These are phyloP conservation scores for Alectoris magna DNA, from an alignment of 2,797 vertebrate genomes.

Conservation along the genomic window DNA sequence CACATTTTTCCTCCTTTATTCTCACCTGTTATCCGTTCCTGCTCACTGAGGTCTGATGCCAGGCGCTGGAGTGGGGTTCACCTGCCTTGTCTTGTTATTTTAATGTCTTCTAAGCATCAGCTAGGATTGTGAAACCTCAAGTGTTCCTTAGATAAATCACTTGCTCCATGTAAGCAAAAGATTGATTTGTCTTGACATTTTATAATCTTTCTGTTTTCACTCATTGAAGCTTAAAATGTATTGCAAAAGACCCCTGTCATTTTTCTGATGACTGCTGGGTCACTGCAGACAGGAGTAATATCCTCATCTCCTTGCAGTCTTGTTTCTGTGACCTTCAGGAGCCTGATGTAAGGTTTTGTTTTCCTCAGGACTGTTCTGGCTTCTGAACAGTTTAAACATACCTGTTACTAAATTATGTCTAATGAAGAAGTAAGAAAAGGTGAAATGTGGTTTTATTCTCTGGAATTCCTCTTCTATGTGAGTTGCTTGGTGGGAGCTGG, in stretches of 20 bases:
- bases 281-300: not conserved
- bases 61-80: not conserved
- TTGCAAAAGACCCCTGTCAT: not conserved
- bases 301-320: not conserved
- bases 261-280: not conserved
- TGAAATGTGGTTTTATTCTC: not conserved
- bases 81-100: not conserved
- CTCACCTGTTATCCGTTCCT: not conserved
- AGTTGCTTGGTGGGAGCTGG: not conserved
- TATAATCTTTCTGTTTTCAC: not conserved
- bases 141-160: slow-evolving; percentile 27
- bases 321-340: not conserved
- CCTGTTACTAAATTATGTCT: not conserved
- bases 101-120: not conserved
- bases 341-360: not conserved
- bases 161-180: slow-evolving; percentile 28
- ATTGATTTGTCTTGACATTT: slow-evolving; percentile 54
- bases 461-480: not conserved
- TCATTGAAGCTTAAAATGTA: not conserved
- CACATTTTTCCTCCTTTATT: not conserved
- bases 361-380: not conserved
- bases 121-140: not conserved
- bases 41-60: not conserved
- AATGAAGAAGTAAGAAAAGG: not conserved
- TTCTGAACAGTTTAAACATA: not conserved